Evolutionary conservation across 2,797 vertebrate species (phyloP).

Genomic region (Meda fulgida): DNA sequence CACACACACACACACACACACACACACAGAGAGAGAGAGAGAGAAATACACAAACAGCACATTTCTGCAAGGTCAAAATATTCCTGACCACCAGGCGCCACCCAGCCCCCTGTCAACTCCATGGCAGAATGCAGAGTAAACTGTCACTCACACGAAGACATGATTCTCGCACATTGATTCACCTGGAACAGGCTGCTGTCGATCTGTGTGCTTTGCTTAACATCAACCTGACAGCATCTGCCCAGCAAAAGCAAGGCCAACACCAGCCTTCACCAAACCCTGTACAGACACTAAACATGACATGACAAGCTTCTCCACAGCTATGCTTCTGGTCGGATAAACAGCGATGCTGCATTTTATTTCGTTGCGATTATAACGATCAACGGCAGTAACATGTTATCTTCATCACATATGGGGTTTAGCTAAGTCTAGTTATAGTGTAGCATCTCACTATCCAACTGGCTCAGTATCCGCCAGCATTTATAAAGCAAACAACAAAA

Average conservation of each 20-base stretch:
- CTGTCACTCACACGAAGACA: conserved; percentile 22
- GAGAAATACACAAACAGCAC: conserved; percentile 12
- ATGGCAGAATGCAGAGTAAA: conserved; percentile 17
- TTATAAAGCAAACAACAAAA: conserved; percentile 9
- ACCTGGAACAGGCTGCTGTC: conserved; percentile 8
- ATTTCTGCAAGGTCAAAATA: conserved; percentile 38
- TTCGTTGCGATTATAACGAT: background rate
- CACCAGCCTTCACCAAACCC: background rate
- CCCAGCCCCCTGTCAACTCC: background rate
- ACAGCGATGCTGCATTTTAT: background rate
- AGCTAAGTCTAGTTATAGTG: background rate
- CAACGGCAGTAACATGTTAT: background rate
- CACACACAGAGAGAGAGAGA: background rate
- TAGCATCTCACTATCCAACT: background rate
- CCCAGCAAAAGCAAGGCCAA: background rate
- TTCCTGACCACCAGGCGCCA: background rate
- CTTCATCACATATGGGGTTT: background rate
- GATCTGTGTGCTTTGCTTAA: conserved; percentile 8
- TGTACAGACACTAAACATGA: background rate
- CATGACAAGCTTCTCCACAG: conserved; percentile 1
- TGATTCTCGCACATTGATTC: background rate
- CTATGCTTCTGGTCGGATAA: background rate
- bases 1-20: background rate
- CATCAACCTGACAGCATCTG: conserved; percentile 19
- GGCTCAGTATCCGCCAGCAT: background rate